phyloP scores from a whole-genome alignment of 2,797 vertebrate species.

The Aplochiton taeniatus region DNA sequence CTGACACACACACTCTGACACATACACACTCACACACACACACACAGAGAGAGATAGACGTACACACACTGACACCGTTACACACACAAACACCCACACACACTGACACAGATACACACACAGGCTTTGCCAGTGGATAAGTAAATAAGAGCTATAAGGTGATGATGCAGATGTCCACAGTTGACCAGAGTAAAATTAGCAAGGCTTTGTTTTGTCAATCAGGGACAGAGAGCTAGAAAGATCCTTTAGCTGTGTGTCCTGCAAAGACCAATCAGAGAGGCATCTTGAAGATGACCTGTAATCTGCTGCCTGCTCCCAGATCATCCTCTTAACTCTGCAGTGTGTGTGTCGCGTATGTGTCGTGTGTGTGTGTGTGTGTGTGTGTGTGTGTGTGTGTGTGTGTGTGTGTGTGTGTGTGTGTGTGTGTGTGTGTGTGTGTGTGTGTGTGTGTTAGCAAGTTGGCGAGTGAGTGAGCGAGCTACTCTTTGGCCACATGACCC shows the following conservation, averaged over 20 bases:
- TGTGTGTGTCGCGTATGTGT: slow-evolving; percentile 22
- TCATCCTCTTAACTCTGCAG: slow-evolving; percentile 88
- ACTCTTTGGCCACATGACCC: slow-evolving; percentile 31
- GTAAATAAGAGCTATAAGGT: too few relatives aligned
- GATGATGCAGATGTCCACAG: not conserved
- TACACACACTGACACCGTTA: not conserved
- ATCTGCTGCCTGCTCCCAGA: slow-evolving; percentile 72
- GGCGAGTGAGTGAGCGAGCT: slow-evolving; percentile 29
- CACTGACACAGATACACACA: not conserved
- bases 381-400: slow-evolving; percentile 7
- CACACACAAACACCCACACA: not conserved
- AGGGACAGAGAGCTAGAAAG: slow-evolving; percentile 52
- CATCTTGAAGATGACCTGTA: slow-evolving; percentile 71
- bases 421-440: slow-evolving; percentile 8
- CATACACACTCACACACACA: not conserved
- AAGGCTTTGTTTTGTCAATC: slow-evolving; percentile 58
- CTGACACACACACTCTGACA: not conserved
- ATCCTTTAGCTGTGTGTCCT: slow-evolving; percentile 34
- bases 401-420: slow-evolving; percentile 15
- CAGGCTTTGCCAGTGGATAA: too few relatives aligned
- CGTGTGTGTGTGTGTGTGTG: slow-evolving; percentile 44
- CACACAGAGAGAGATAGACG: too few relatives aligned
- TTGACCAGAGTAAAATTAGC: slow-evolving; percentile 54
- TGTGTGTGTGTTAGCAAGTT: not conserved
- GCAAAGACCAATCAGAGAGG: slow-evolving; percentile 51